Percentiles rank a stretch among this genome's conserved stretches.
phyloP scores from a whole-genome alignment of 2,113 vertebrate species.

The Xenopus borealis region DNA sequence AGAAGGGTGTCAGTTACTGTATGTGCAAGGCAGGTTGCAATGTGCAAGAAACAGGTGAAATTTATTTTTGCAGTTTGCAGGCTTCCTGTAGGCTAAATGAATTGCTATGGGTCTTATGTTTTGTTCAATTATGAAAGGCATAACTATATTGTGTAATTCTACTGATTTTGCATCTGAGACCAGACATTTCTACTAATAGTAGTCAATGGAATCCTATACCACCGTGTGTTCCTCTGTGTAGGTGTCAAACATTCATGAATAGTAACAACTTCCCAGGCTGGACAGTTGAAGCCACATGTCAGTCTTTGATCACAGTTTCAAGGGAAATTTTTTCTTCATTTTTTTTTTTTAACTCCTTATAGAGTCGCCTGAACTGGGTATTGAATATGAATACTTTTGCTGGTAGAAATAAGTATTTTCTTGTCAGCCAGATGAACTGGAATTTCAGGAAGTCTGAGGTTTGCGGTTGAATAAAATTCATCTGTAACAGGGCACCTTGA shows the following conservation, averaged over 20 bases:
- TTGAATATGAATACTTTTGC: slow-evolving; percentile 20
- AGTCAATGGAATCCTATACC: no score
- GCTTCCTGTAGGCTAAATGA: no score
- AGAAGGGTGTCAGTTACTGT: no score
- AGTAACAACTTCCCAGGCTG: neutral
- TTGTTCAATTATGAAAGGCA: no score
- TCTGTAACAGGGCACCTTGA: slow-evolving; percentile 19
- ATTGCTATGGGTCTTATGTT: no score
- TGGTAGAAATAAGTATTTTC: slow-evolving; percentile 22
- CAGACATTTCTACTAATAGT: no score
- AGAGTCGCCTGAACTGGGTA: slow-evolving; percentile 4
- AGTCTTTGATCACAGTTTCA: slow-evolving; percentile 31
- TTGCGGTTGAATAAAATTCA: slow-evolving; percentile 26
- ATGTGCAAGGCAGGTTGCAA: no score
- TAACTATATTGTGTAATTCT: no score
- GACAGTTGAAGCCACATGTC: neutral
- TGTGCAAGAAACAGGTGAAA: no score
- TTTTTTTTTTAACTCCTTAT: slow-evolving; percentile 29
- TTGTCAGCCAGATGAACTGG: slow-evolving; percentile 32
- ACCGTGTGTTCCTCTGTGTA: neutral
- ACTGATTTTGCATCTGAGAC: no score
- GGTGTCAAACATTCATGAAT: neutral
- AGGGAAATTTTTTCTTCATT: slow-evolving; percentile 10
- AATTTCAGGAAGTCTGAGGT: slow-evolving; percentile 34
- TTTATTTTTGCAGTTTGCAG: no score